Percentiles rank a stretch among this genome's conserved stretches.
These are phyloP conservation scores for Oxycera nigricornis DNA, from an alignment of 2,888 invertebrate species.

Conservation along the genomic window DNA sequence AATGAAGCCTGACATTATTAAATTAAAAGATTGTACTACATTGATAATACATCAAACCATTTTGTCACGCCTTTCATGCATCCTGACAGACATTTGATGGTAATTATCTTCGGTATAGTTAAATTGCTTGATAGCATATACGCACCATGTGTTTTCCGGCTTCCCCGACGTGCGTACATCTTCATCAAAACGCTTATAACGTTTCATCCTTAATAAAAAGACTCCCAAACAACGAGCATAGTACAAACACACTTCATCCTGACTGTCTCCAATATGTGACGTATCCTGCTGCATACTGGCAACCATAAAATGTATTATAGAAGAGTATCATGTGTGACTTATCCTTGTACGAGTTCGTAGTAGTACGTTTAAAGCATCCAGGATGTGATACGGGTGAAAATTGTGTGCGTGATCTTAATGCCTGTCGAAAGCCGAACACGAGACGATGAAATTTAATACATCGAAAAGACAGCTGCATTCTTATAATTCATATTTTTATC, in stretches of 20 bases:
- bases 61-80: background rate
- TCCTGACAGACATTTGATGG: background rate
- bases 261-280: background rate
- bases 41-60: background rate
- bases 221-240: background rate
- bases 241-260: background rate
- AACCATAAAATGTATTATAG: background rate
- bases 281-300: background rate
- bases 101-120: background rate
- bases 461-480: slow-evolving; percentile 7
- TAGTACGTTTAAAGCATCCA: background rate
- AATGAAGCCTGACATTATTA: too few species aligned
- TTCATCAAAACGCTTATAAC: background rate
- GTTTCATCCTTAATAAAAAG: background rate
- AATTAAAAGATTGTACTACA: too few species aligned
- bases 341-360: background rate
- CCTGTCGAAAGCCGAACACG: background rate
- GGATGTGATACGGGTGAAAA: background rate
- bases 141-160: background rate
- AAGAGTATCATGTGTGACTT: background rate
- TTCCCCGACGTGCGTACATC: background rate
- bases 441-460: slow-evolving; percentile 13
- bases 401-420: background rate
- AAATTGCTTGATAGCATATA: background rate
- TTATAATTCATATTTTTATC: slow-evolving; percentile 12